Percentiles rank a stretch among this genome's conserved stretches.
Evolutionary conservation across 2,113 vertebrate genomes (phyloP).

Genomic region (Petromus typicus): DNA sequence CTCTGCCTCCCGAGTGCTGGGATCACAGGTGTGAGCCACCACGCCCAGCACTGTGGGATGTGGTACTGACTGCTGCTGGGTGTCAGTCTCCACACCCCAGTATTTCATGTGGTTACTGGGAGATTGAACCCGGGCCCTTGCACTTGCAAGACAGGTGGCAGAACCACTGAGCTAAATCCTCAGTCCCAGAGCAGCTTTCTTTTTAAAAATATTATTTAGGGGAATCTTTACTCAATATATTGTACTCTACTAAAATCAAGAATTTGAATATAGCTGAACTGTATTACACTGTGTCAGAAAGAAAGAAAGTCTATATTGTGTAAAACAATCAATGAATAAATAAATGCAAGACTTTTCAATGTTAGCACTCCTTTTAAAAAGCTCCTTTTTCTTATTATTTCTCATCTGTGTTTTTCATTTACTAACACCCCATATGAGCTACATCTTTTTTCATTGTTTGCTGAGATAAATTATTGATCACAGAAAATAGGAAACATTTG

Average conservation of each 20-base stretch:
- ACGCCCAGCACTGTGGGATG: too few relatives aligned
- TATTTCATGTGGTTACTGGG: too few relatives aligned
- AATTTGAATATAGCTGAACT: not conserved
- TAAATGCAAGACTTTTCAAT: not conserved
- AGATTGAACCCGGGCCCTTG: too few relatives aligned
- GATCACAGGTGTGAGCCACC: too few relatives aligned
- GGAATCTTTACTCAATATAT: not conserved
- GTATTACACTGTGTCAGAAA: not conserved
- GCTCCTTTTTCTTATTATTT: not conserved
- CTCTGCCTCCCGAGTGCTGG: too few relatives aligned
- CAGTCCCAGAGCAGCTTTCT: not conserved
- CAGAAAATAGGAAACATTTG: not conserved
- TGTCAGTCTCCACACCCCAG: too few relatives aligned
- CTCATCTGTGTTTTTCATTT: not conserved
- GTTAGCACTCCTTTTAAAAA: not conserved
- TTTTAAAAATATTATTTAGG: not conserved
- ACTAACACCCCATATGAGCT: not conserved
- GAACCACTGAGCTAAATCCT: too few relatives aligned
- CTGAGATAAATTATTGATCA: not conserved
- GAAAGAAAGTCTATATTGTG: not conserved
- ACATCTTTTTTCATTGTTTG: not conserved
- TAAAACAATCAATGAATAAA: not conserved
- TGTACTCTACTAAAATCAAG: not conserved
- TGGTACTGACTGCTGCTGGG: too few relatives aligned
- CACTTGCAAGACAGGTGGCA: too few relatives aligned